phyloP scores from a whole-genome alignment of 2,797 vertebrate species.

The Apodemus agrarius region DNA sequence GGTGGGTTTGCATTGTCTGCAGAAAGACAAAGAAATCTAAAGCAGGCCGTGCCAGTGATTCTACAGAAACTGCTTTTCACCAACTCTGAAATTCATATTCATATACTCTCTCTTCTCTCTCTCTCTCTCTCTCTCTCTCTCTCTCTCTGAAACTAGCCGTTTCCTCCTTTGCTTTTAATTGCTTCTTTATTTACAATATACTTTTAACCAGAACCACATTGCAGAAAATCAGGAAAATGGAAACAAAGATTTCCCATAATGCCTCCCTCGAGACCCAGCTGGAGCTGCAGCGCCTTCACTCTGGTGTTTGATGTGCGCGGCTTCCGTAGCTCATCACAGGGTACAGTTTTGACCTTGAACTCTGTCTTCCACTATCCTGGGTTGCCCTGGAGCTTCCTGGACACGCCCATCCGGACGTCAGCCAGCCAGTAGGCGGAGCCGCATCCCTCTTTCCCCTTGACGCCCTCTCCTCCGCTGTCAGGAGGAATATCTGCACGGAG shows the following conservation, averaged over 20 bases:
- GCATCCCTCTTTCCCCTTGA: accelerated
- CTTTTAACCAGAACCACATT: neutral
- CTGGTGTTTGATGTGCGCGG: neutral
- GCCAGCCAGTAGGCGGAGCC: accelerated
- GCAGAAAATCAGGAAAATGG: neutral
- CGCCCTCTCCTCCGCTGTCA: neutral
- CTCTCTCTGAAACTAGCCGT: neutral
- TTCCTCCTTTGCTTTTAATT: neutral
- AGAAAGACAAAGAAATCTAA: neutral
- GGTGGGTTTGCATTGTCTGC: neutral
- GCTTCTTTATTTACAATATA: neutral
- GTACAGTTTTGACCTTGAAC: neutral
- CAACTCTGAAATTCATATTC: neutral
- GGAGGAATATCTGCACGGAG: neutral
- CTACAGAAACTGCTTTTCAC: neutral
- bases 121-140: neutral
- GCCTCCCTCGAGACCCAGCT: neutral
- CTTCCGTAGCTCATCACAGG: neutral
- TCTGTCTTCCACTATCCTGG: neutral
- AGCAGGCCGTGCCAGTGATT: neutral
- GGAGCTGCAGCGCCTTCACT: accelerated
- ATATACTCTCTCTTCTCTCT: too few relatives aligned
- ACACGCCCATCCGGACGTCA: accelerated
- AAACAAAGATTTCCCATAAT: neutral
- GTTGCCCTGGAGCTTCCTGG: accelerated